phyloP scores from a whole-genome alignment of 2,113 vertebrate species.

The Zosterops hypoxanthus region DNA sequence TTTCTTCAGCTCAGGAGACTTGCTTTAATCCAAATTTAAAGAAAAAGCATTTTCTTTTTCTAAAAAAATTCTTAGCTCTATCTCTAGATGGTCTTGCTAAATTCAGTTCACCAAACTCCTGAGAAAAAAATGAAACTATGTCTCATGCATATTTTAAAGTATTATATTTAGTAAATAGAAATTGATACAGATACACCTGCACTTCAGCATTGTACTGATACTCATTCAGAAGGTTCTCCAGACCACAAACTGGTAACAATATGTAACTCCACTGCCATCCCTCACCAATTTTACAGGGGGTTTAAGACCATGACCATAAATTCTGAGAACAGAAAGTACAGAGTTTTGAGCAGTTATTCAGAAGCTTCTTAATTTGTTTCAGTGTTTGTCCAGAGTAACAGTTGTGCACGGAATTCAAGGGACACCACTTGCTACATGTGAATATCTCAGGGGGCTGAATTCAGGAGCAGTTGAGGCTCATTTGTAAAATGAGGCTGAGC shows the following conservation, averaged over 20 bases:
- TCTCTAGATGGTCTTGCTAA: not conserved
- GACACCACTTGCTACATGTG: fast-evolving
- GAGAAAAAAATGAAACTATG: not conserved
- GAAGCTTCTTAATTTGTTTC: not conserved
- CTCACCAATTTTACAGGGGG: not conserved
- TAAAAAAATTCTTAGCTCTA: not conserved
- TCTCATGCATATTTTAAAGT: not conserved
- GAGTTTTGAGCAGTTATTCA: not conserved
- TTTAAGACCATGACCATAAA: not conserved
- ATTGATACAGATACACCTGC: not conserved
- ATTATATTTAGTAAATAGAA: not conserved
- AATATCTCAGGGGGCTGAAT: not conserved
- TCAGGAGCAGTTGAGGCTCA: not conserved
- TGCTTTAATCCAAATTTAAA: not conserved
- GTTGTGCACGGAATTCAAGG: not conserved
- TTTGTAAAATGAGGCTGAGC: not conserved
- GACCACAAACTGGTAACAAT: not conserved
- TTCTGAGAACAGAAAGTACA: not conserved
- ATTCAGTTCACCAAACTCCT: not conserved
- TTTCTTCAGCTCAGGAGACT: not conserved
- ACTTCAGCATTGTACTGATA: not conserved
- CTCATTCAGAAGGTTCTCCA: not conserved
- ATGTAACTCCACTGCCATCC: too few species aligned
- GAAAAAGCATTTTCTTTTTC: not conserved
- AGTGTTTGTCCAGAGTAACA: not conserved